Conservation (phyloP, 2,888 invertebrate species). For the Thumatha senex region DNA sequence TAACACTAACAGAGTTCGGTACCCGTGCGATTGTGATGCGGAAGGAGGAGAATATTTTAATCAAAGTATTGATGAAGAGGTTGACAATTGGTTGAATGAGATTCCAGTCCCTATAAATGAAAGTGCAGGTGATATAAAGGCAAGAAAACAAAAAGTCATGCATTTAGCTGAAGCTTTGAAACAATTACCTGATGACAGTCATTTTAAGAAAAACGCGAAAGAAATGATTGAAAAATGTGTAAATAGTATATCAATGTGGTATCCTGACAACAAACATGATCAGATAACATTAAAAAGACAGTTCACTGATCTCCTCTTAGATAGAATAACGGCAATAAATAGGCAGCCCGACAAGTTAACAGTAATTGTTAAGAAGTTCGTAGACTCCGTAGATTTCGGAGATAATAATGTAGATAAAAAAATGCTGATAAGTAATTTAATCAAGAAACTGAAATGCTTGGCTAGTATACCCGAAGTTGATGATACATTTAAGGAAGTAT, state of each 20-base stretch:
- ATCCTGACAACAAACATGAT: conserved; percentile 34
- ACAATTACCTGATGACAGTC: conserved; percentile 23
- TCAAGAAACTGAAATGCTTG: conserved; percentile 27
- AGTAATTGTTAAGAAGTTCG: conserved; percentile 27
- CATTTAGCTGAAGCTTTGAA: conserved; percentile 34
- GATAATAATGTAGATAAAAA: conserved; percentile 20
- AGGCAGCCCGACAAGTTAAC: conserved; percentile 27
- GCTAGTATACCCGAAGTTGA: conserved; percentile 22
- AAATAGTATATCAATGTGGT: conserved; percentile 49
- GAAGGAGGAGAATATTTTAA: conserved; percentile 11
- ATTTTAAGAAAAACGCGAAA: conserved; percentile 32
- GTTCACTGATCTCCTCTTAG: conserved; percentile 36
- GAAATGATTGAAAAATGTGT: conserved; percentile 37
- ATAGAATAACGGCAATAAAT: conserved; percentile 22
- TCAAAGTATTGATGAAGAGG: conserved; percentile 27
- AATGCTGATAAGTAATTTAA: conserved; percentile 22
- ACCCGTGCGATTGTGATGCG: neutral
- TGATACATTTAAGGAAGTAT: conserved; percentile 19
- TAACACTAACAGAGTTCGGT: neutral
- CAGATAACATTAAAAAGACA: conserved; percentile 35
- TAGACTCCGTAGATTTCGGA: conserved; percentile 29
- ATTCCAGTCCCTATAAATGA: conserved; percentile 46
- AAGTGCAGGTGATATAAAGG: conserved; percentile 20
- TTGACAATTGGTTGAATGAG: conserved; percentile 43
- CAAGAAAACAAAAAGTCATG: conserved; percentile 31